These are phyloP conservation scores for Nymphalis c-album DNA, from an alignment of 2,888 invertebrate species.

Conservation along the genomic window DNA sequence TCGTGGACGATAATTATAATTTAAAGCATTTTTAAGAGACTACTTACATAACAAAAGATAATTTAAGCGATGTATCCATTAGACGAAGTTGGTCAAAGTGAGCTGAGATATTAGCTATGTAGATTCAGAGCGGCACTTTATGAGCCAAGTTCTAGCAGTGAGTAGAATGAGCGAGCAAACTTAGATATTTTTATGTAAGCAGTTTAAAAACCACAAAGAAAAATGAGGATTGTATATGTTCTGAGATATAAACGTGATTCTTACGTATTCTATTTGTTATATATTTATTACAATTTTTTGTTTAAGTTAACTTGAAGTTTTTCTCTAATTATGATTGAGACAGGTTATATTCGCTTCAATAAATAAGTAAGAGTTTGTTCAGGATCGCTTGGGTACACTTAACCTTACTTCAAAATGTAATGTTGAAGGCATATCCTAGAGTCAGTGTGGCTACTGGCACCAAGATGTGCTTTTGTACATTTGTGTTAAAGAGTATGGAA, in stretches of 20 bases:
- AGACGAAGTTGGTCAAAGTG: background rate
- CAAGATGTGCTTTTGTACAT: too few species aligned
- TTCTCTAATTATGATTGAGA: too few species aligned
- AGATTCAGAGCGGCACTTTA: background rate
- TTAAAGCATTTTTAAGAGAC: slow-evolving; percentile 6
- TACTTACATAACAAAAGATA: slow-evolving; percentile 8
- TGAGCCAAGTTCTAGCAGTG: slow-evolving; percentile 1
- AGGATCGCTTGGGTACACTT: too few species aligned
- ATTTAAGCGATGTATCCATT: slow-evolving; percentile 6
- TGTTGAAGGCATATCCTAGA: too few species aligned
- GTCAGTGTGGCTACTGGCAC: too few species aligned
- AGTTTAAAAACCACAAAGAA: background rate
- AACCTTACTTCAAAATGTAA: too few species aligned
- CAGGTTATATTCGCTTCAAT: too few species aligned
- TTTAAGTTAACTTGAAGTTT: too few species aligned
- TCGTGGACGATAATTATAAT: background rate
- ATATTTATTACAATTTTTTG: too few species aligned
- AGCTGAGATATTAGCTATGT: background rate
- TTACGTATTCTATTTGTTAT: too few species aligned
- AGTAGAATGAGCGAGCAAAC: background rate
- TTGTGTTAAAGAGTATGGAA: too few species aligned
- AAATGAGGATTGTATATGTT: background rate
- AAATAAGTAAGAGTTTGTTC: too few species aligned
- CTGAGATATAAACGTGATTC: background rate
- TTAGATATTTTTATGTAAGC: slow-evolving; percentile 3